Evolutionary conservation across 1,140 invertebrate species (phyloP).

Genomic region (Amyelois transitella): DNA sequence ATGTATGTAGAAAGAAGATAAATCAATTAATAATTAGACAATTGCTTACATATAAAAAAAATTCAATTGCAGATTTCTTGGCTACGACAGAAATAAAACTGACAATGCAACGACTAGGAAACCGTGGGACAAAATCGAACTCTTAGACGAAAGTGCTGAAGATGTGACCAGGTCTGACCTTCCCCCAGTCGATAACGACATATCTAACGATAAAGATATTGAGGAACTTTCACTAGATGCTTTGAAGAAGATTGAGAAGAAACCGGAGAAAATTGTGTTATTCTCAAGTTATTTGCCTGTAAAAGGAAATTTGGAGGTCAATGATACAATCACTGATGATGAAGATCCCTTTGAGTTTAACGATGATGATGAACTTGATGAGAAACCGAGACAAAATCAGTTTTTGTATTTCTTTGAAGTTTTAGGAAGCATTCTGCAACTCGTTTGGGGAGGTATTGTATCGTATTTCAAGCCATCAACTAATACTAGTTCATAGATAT

Average conservation of each 20-base stretch:
- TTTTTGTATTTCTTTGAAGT: slow-evolving; percentile 50
- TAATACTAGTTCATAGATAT: background rate
- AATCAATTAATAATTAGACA: no score
- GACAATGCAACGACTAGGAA: slow-evolving; percentile 32
- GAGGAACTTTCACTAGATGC: slow-evolving; percentile 51
- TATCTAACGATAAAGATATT: slow-evolving; percentile 41
- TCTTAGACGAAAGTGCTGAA: slow-evolving; percentile 43
- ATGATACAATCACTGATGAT: slow-evolving; percentile 29
- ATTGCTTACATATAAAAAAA: background rate
- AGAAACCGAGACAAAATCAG: slow-evolving; percentile 33
- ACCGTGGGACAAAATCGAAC: slow-evolving; percentile 48
- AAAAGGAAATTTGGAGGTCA: slow-evolving; percentile 20
- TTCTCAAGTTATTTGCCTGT: slow-evolving; percentile 46
- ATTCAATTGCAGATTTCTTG: slow-evolving; percentile 41
- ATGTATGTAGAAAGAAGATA: no score
- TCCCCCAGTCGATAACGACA: slow-evolving; percentile 41
- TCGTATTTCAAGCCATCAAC: slow-evolving; percentile 25
- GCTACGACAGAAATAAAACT: slow-evolving; percentile 33
- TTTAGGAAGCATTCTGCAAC: slow-evolving; percentile 40
- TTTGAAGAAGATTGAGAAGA: slow-evolving; percentile 41
- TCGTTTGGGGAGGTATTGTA: slow-evolving; percentile 45
- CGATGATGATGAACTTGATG: slow-evolving; percentile 23
- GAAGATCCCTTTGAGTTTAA: slow-evolving; percentile 30
- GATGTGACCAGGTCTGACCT: slow-evolving; percentile 25
- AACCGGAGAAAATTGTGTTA: slow-evolving; percentile 59